Base-by-base conservation (phyloP, 2,113 vertebrate genomes). In the Arenaria interpres region DNA sequence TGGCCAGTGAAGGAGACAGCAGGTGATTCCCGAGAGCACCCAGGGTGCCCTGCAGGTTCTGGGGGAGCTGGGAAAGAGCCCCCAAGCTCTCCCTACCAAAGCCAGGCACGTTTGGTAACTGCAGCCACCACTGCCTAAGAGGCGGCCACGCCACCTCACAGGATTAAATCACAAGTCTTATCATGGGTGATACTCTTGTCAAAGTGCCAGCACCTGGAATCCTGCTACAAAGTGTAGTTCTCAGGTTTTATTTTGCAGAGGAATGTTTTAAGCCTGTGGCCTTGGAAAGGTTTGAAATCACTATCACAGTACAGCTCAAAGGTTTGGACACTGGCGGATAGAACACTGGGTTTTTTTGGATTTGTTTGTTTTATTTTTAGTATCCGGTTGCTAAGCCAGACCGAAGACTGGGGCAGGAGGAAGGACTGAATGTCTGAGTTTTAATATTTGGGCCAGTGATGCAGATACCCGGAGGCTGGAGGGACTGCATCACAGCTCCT, bases 331-430 rank as follows among this genome's bases (percentile, higher is more conserved):
- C 2, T 6, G 39, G 21, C 16, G 23, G 20, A 45, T 48, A 83
- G 94, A 77, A 13, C 27, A 37, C 1, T 39, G 10, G 0, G 1
- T 16, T 10, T 0, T 33, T 74, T 64, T 51, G 19, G 4, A 32
- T 67, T 53, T 39, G 15, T 62, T 87, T 64, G 14, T 10, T 82
- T 25, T 67, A 32, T 45, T 91, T 94, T 82, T 85, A 64, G 16
- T 21, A 24, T 50, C 43, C 12, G 30, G 7, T 41, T 92, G 35
- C 37, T 66, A 90, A 86, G 71, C 22, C 11, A 43, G 14, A 22
- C 28, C 45, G 53, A 78, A 67, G 53, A 48, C 30, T 79, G 11
- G 14, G 53, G 14, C 22, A 60, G 19, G 27, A 15, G 28, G 8
- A 48, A 69, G 43, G 46, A 46, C 1, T 43, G 35, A 51, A 25